These are phyloP conservation scores for Phylloscopus trochiloides DNA, from an alignment of 2,113 vertebrate species.

Conservation along the genomic window DNA sequence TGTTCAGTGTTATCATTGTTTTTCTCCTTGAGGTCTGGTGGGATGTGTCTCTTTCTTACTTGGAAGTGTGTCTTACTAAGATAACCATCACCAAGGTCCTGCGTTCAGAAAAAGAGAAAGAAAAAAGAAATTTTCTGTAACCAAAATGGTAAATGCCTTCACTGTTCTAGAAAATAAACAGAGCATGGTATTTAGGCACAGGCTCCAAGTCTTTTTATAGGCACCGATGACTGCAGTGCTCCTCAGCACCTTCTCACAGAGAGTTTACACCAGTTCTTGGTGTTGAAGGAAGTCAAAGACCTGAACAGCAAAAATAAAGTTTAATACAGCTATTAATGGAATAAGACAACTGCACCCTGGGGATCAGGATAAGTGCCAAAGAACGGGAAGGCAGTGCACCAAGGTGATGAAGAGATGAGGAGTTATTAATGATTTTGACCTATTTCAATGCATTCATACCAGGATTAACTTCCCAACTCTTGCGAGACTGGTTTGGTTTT, in stretches of 20 bases:
- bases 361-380: neutral
- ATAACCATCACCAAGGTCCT: conserved; percentile 76
- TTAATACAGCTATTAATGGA: neutral
- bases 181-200: neutral
- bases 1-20: neutral
- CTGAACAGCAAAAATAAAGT: neutral
- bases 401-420: neutral
- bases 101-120: conserved; percentile 32
- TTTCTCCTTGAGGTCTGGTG: neutral
- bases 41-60: conserved; percentile 2
- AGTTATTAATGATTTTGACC: neutral
- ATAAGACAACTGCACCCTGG: neutral
- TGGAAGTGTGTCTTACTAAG: conserved; percentile 75
- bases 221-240: neutral
- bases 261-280: neutral
- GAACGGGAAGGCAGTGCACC: neutral
- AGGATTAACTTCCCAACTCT: neutral
- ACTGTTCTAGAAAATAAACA: conserved; percentile 26
- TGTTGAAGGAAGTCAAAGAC: neutral
- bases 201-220: conserved; percentile 17
- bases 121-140: neutral
- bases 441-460: neutral
- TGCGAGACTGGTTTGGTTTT: neutral
- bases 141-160: neutral
- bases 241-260: neutral